Evolutionary conservation across 37 sponge, comb jelly and placozoan genomes (phyloP), one percentile per base, ranked within the genome.

Genomic region (Chondrosia reniformis): DNA sequence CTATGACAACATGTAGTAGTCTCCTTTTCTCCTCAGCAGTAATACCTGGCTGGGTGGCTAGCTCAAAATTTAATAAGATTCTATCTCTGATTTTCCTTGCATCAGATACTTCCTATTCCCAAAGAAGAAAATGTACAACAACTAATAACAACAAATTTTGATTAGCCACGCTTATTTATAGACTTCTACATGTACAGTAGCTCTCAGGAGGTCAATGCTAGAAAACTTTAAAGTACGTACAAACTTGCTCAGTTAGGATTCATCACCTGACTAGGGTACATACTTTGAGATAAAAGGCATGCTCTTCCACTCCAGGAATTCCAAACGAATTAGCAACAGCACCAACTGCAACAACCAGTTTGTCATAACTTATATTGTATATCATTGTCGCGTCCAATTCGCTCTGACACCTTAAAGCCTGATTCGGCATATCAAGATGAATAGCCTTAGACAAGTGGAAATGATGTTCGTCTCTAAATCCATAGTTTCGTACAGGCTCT

Each of bases 251-350:
- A n/a, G n/a, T n/a, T n/a, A n/a, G n/a, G n/a, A n/a, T n/a, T n/a
- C n/a, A n/a, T n/a, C n/a, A n/a, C n/a, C n/a, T n/a, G n/a, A n/a
- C n/a, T n/a, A n/a, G n/a, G n/a, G n/a, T n/a, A 15, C 67, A 33
- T 64, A 94, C 94, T 77, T 95, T 95, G 4, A 95, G 75, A 62
- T 91, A 95, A 79, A 84, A 91, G 24, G 89, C 89, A 63, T 95
- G 78, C 59, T 95, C 93, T n/a, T 79, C 52, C 4, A 95, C 95
- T 24, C 95, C 95, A 37, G 93, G 87, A 0, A 88, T 65, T 12
- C 80, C 80, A 75, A 95, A 95, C 54, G 89, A 78, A 79, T 85
- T 95, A 39, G 89, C 34, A 1, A 79, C 56, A 54, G 95, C 93
- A 4, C 95, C 95, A 24, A 91, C 94, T 34, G 83, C 92, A 69